Evolutionary conservation across 2,113 vertebrate genomes (phyloP), one percentile per base, ranked within the genome.

Genomic region (Fulica atra): DNA sequence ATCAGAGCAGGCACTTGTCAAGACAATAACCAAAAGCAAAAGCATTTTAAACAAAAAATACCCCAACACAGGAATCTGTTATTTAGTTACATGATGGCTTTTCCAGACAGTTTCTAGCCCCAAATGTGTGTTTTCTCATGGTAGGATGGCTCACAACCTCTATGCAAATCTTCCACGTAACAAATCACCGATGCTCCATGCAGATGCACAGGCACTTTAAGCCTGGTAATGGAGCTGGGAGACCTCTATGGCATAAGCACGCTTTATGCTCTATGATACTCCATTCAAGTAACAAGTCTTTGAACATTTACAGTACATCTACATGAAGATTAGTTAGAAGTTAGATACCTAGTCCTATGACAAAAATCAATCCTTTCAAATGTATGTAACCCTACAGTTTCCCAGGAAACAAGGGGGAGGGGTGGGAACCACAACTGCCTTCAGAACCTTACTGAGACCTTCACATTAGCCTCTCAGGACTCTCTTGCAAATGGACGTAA

Each of bases 1-100:
- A 96, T 84, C 83, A 92, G 44, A 89, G 36, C 80, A 96, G 74
- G 69, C 88, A 86, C 90, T 86, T 71, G 88, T 88, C 68, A 90
- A 78, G 31, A 88, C 88, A 96, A 93, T 81, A 86, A 90, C 28
- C 6, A 77, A 88, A 82, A 78, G 77, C 50, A 89, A 81, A 90
- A 94, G 73, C 54, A 74, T 81, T 95, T 91, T 54, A 84, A 94
- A 92, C 28, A 93, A 65, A 44, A 44, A 73, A 11, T 3, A 73
- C 10, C 36, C 53, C 10, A 61, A 73, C 46, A 72, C 23, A 80
- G 64, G 38, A 79, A 48, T 83, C 36, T 84, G 40, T 28, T 83
- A 65, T 64, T 78, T 51, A 71, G 38, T 50, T 53, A 90, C 7
- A 8, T 29, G 36, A 86, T 81, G 84, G 44, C 24, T 95, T 94